Evolutionary conservation across 2,797 vertebrate genomes (phyloP), one percentile per base, ranked within the genome.

Genomic region (Syngnathus acus): DNA sequence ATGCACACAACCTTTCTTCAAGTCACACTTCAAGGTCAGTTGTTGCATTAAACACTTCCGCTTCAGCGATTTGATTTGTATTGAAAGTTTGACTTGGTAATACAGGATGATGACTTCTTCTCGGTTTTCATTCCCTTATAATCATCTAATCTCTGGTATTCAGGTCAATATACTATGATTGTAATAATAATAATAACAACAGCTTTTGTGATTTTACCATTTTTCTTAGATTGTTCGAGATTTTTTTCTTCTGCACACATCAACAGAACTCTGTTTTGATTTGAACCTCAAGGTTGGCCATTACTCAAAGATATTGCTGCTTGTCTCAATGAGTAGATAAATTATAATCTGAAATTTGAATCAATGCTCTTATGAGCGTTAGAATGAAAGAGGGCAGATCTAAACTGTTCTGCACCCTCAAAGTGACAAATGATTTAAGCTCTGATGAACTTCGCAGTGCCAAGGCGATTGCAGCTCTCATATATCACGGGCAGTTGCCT

Each of bases 401-500:
- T 54, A 72, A 55, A 73, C 43, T 57, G 60, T 73, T 64, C 69
- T 59, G 45, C 55, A 53, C 63, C 62, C 62, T 38, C 62, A 54
- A 62, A 4, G 69, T 73, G 72, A 72, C 72, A 74, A 73, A 81
- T 73, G 59, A 67, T 68, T 62, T n/a, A 69, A 73, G 64, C 73
- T 72, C 68, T 65, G 71, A 43, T 43, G 60, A 45, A 42, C 60
- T 21, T 43, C 19, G 38, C 58, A 40, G 58, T 42, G 58, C 58
- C 58, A 74, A 51, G 63, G 58, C 43, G 16, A 66, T 68, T 70
- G 26, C 65, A 64, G 64, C 62, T 26, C 40, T 65, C 70, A 73
- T 78, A 70, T 51, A 78, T 76, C 73, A 82, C 51, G 53, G 77
- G 75, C 75, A 73, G 65, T 43, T 67, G 48, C 59, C 71, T 78